Percentiles rank a stretch among this genome's conserved stretches.
Evolutionary conservation across 2,113 vertebrate genomes (phyloP).

Genomic region (Ornithorhynchus anatinus): DNA sequence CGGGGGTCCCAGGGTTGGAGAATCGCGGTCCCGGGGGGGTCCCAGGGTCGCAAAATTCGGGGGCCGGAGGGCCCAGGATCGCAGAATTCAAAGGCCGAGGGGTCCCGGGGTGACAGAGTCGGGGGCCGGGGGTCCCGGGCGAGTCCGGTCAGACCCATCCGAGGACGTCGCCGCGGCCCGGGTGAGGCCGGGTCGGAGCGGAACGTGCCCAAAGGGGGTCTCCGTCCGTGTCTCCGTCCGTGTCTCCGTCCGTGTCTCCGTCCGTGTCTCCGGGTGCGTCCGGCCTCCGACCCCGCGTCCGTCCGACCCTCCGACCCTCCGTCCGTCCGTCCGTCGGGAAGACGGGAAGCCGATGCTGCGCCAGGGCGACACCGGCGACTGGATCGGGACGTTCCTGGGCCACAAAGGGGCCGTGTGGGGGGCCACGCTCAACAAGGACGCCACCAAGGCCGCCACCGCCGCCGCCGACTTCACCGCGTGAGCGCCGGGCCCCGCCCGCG

Average conservation of each 20-base stretch:
- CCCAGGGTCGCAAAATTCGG: too few relatives aligned
- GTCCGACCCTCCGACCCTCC: not conserved
- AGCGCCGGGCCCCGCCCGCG: too few relatives aligned
- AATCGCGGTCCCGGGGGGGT: rapidly evolving
- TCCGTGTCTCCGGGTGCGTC: not conserved
- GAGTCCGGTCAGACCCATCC: not conserved
- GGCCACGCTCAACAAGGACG: constrained; percentile 93
- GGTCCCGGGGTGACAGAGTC: too few relatives aligned
- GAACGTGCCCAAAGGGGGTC: not conserved
- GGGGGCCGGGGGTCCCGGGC: too few relatives aligned
- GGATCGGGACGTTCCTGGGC: constrained; percentile 98
- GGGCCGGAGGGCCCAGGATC: too few relatives aligned
- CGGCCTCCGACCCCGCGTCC: not conserved
- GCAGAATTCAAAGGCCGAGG: too few relatives aligned
- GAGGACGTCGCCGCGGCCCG: not conserved
- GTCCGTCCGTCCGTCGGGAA: not conserved
- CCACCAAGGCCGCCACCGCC: constrained; percentile 95
- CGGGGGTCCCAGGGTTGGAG: not conserved
- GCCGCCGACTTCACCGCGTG: constrained; percentile 98
- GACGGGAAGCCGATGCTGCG: constrained; percentile 99
- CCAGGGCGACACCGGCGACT: constrained; percentile 98
- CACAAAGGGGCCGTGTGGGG: constrained; percentile 99
- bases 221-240: not conserved
- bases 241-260: too few relatives aligned
- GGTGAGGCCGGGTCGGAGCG: not conserved